Base-by-base conservation (phyloP, 2,113 vertebrate species). In the Catharus minimus region DNA sequence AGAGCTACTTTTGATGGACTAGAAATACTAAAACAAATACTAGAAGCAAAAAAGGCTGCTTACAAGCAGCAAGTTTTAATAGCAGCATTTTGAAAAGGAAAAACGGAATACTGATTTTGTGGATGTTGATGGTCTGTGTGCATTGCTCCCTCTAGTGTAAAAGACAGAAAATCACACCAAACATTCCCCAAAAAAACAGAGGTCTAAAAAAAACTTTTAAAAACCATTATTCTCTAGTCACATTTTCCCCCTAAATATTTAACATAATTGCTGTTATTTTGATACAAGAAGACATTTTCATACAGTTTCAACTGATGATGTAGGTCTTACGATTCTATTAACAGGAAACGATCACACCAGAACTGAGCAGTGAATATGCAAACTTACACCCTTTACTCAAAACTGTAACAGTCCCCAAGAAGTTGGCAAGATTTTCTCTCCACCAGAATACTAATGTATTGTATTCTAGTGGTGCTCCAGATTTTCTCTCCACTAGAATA, bases 131-230 rank as follows among this genome's bases (percentile, higher is more conserved):
- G 21, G n/a, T 46, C 76, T 84, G 50, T 81, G 88, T 66, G 36
- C 33, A 75, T 49, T 87, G 90, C 95, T 92, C 95, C 95, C 93
- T 90, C 95, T 95, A 94, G 92, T 41, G 95, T 67, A 60, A 84
- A 67, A 87, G 74, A 73, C 7, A 69, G 27, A 85, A 82, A 89
- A 92, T n/a, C 46, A 82, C 90, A 77, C 79, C 15, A 75, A 57
- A 74, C 30, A 18, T 55, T 46, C 8, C 23, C 8, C 49, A 13
- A 68, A 68, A 61, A 28, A 21, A 21, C 39, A 61, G 21, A 50
- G 7, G 49, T 71, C 10, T 5, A n/a, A 58, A 84, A 81, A 68
- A 68, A 65, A 67, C 8, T 64, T 53, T 23, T 60, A 24, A 47
- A 50, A n/a, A 3, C 9, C 10, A 15, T 19, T 3, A 65, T 49